Percentiles rank a stretch among this genome's conserved stretches.
phyloP scores from a whole-genome alignment of 1,140 invertebrate species.

The Pteromalus puparum region DNA sequence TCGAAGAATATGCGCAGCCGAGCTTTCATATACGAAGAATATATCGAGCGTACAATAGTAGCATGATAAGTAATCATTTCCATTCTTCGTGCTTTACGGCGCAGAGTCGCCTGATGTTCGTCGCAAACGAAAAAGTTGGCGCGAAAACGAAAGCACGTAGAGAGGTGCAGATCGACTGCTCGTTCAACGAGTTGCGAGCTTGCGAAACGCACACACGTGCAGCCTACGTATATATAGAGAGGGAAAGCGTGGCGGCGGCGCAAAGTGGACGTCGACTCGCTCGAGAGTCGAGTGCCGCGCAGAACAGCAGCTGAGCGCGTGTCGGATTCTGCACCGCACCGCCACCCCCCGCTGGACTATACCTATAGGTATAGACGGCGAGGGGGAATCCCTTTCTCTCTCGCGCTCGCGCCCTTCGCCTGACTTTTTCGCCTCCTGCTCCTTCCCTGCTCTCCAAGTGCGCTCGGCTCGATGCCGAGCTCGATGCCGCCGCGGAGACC shows the following conservation, averaged over 20 bases:
- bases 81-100: not conserved
- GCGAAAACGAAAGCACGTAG: too few species aligned
- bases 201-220: not conserved
- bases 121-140: too few species aligned
- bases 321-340: not conserved
- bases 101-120: too few species aligned
- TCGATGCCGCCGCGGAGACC: too few species aligned
- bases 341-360: not conserved
- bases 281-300: too few species aligned
- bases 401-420: not conserved
- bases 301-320: not conserved
- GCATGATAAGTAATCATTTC: not conserved
- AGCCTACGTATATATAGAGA: not conserved
- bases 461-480: too few species aligned
- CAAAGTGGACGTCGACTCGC: not conserved
- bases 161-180: too few species aligned
- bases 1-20: not conserved
- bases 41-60: not conserved
- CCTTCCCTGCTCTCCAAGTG: too few species aligned
- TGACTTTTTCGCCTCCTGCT: not conserved
- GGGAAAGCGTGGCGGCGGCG: not conserved
- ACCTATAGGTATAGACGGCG: too few species aligned
- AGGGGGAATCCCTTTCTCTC: not conserved
- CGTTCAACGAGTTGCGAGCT: not conserved
- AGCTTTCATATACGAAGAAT: not conserved